These are phyloP conservation scores for Julus scandinavius DNA, from an alignment of 2,888 invertebrate species.

Conservation along the genomic window DNA sequence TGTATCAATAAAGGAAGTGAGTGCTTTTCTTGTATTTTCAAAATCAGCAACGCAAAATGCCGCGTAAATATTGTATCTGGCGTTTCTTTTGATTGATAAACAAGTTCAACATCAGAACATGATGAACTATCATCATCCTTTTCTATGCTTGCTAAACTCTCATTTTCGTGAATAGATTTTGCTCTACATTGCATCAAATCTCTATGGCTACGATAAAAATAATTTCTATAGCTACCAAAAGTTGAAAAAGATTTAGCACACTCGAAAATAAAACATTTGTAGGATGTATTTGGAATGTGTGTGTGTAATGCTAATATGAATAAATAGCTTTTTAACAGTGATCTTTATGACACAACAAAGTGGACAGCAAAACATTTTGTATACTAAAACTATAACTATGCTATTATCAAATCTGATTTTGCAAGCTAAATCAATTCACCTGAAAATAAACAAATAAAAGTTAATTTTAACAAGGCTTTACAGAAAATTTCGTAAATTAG, in stretches of 20 bases:
- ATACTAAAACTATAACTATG: neutral
- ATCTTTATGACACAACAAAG: neutral
- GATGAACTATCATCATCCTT: too few relatives aligned
- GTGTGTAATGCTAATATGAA: neutral
- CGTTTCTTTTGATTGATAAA: neutral
- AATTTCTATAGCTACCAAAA: neutral
- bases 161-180: neutral
- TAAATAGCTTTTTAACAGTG: neutral
- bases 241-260: neutral
- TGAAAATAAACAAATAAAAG: too few relatives aligned
- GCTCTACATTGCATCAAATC: neutral
- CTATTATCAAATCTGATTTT: too few relatives aligned
- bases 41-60: neutral
- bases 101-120: neutral
- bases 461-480: too few relatives aligned
- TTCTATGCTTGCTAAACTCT: too few relatives aligned
- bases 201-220: neutral
- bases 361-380: neutral
- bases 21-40: neutral
- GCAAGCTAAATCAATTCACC: too few relatives aligned
- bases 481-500: too few relatives aligned
- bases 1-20: neutral
- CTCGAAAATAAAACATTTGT: neutral
- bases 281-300: neutral
- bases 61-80: neutral